A percentile compares a stretch with the other conserved stretches of the same genome.
Conservation (phyloP, 2,113 vertebrate species). For the Nesogale talazaci region DNA sequence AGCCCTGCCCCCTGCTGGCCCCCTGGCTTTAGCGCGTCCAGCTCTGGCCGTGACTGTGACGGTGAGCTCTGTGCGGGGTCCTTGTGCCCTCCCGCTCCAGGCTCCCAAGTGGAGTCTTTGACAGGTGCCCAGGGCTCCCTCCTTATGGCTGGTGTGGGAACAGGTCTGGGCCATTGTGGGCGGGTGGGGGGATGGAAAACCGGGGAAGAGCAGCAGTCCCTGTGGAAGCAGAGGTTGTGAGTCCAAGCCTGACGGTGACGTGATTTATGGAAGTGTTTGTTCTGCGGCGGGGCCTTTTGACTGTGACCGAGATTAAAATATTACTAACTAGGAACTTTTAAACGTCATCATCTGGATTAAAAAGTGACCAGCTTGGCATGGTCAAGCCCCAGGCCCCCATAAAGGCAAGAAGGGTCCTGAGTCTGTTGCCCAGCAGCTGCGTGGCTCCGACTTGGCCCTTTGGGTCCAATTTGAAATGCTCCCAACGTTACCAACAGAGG, state of each 20-base stretch:
- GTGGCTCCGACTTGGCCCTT: not conserved
- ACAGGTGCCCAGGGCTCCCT: fast-evolving
- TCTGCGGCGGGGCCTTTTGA: not conserved
- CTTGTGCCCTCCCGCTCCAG: too few relatives aligned
- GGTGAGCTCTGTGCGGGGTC: not conserved
- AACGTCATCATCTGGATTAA: not conserved
- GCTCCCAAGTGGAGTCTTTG: too few relatives aligned
- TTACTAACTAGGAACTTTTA: not conserved
- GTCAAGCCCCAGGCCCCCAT: not conserved
- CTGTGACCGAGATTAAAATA: not conserved
- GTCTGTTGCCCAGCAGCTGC: not conserved
- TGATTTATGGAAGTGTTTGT: not conserved
- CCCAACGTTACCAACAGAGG: not conserved
- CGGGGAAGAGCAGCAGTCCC: not conserved
- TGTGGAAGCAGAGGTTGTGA: not conserved
- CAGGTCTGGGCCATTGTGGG: not conserved
- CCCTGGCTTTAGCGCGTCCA: not conserved
- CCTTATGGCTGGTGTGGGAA: not conserved
- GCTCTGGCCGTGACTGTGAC: not conserved
- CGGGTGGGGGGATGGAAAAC: constrained; percentile 31
- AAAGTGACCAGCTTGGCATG: not conserved
- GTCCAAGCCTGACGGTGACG: not conserved
- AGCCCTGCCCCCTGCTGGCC: not conserved
- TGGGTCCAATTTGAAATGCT: not conserved
- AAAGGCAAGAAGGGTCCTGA: not conserved